phyloP scores from a whole-genome alignment of 2,797 vertebrate genomes.

The Trichosurus vulpecula region DNA sequence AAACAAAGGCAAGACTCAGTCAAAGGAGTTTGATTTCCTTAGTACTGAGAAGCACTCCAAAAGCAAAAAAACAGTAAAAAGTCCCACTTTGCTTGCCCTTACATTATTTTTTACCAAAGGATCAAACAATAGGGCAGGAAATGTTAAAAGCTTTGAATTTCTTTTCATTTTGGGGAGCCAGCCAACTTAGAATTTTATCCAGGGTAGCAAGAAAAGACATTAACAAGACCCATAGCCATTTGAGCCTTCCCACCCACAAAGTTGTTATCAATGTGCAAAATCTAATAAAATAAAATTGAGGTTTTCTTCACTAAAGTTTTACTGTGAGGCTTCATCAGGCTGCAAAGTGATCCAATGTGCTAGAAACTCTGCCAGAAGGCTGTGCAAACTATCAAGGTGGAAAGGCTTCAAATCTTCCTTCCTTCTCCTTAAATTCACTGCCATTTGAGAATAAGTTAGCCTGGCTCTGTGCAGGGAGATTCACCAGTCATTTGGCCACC shows the following conservation, averaged over 20 bases:
- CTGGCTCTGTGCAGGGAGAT: too few relatives aligned
- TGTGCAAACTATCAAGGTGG: neutral
- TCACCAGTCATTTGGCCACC: too few relatives aligned
- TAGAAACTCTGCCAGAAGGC: neutral
- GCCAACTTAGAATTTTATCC: neutral
- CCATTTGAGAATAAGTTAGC: neutral
- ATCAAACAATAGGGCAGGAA: neutral
- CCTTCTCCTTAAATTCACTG: neutral
- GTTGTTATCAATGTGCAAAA: neutral
- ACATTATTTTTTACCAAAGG: neutral
- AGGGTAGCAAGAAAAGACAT: neutral
- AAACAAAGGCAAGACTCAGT: too few relatives aligned
- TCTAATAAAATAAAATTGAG: neutral
- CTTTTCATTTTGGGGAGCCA: neutral
- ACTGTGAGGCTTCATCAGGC: neutral
- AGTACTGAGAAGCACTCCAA: too few relatives aligned
- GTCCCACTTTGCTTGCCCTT: too few relatives aligned
- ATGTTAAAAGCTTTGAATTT: neutral
- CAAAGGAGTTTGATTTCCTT: too few relatives aligned
- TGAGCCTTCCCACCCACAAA: neutral
- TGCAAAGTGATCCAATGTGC: too few relatives aligned
- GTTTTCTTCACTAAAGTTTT: neutral
- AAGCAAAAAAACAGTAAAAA: too few relatives aligned
- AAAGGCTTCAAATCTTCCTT: neutral
- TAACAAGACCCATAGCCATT: neutral